Percentiles rank a stretch among this genome's conserved stretches.
phyloP scores from a whole-genome alignment of 1,140 invertebrate genomes.

The Drosophila subobscura region DNA sequence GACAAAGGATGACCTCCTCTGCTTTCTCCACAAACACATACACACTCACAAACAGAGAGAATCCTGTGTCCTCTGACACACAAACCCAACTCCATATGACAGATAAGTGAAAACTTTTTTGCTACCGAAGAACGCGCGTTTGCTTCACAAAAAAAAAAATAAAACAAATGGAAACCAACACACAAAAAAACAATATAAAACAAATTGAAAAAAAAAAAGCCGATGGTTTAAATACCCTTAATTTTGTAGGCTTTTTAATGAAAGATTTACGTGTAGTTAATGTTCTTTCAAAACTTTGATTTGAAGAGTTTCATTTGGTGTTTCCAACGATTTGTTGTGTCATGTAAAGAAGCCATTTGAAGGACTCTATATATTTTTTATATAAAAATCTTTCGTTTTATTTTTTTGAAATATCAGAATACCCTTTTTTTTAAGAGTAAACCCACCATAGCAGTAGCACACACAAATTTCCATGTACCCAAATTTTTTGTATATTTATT shows the following conservation, averaged over 20 bases:
- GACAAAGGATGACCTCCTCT: conserved; percentile 62
- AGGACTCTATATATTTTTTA: too few relatives aligned
- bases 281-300: too few relatives aligned
- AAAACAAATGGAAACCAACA: conserved; percentile 45
- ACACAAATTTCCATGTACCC: conserved; percentile 21
- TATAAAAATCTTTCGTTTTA: too few relatives aligned
- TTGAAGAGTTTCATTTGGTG: too few relatives aligned
- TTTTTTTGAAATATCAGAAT: too few relatives aligned
- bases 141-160: conserved; percentile 23
- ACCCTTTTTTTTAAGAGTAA: too few relatives aligned
- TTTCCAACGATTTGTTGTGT: too few relatives aligned
- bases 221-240: neutral
- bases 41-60: conserved; percentile 6
- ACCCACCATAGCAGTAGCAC: too few relatives aligned
- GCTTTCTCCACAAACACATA: conserved; percentile 3
- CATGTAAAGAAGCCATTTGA: too few relatives aligned
- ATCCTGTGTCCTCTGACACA: neutral
- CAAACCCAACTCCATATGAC: conserved; percentile 51
- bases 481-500: conserved; percentile 26
- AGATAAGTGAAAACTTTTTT: conserved; percentile 74
- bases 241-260: too few relatives aligned
- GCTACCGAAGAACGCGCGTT: conserved; percentile 8
- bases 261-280: too few relatives aligned
- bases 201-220: conserved; percentile 3
- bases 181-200: conserved; percentile 10